A percentile compares a stretch with the other conserved stretches of the same genome.
Evolutionary conservation across 1,140 invertebrate species (phyloP).

Genomic region (Drosophila pseudoananassae): DNA sequence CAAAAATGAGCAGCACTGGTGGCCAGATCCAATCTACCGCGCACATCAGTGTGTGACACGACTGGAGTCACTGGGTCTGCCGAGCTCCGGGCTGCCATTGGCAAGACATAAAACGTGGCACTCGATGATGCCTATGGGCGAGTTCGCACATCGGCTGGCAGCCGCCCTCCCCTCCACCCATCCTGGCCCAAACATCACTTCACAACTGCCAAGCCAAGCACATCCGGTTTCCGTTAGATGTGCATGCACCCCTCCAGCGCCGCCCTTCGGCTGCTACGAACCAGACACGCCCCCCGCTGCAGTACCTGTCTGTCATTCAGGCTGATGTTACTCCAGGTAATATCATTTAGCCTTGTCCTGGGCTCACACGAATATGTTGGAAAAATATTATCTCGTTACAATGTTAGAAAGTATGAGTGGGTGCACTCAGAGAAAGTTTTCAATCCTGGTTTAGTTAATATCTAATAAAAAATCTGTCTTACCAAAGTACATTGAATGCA

Average conservation of each 20-base stretch:
- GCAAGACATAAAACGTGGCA: slow-evolving; percentile 77
- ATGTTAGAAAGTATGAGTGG: slow-evolving; percentile 53
- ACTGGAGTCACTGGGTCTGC: slow-evolving; percentile 41
- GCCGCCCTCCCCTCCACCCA: slow-evolving; percentile 7
- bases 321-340: slow-evolving; percentile 81
- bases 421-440: slow-evolving; percentile 6
- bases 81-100: slow-evolving; percentile 48
- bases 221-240: slow-evolving; percentile 80
- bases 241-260: slow-evolving; percentile 25
- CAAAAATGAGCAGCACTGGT: slow-evolving; percentile 13
- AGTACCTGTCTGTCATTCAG: slow-evolving; percentile 68
- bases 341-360: slow-evolving; percentile 73
- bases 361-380: slow-evolving; percentile 61
- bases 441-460: too few species aligned
- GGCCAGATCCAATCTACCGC: not conserved
- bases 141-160: slow-evolving; percentile 53
- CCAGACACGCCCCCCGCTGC: slow-evolving; percentile 5
- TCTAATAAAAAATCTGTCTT: too few species aligned
- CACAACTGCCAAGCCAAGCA: slow-evolving; percentile 79
- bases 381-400: slow-evolving; percentile 82
- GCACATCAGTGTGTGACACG: slow-evolving; percentile 34
- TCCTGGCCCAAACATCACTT: slow-evolving; percentile 76
- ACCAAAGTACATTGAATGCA: too few species aligned
- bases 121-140: slow-evolving; percentile 79
- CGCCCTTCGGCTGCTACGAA: too few species aligned